Evolutionary conservation across 2,113 vertebrate genomes (phyloP), one percentile per base, ranked within the genome.

Genomic region (Loxodonta africana): DNA sequence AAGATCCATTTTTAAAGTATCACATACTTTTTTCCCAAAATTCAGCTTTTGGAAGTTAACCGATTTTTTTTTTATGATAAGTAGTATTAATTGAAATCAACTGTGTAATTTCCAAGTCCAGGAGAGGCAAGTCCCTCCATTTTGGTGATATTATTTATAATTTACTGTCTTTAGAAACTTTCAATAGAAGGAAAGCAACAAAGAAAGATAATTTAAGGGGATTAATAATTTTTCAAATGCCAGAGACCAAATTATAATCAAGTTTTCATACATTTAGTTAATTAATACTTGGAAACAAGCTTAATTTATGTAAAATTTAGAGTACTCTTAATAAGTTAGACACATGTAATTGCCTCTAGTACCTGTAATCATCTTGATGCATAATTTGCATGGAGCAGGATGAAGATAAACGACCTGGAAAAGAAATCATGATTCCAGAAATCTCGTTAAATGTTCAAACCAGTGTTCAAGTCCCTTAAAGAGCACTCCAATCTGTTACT

Each of bases 231-330:
- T 98, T 94, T 37, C 51, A 97, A 97, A 93, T 97, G 93, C 80
- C 83, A 93, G 91, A 96, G 83, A 91, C 76, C 80, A 96, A 93
- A 94, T 96, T 97, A 91, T 94, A 96, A 97, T 97, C 91, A 96
- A 96, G 51, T 95, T 97, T 98, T 98, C 81, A 96, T 96, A 94
- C 37, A 95, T 96, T 97, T 97, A 69, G 80, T 94, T 97, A 97
- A 98, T 97, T 97, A 97, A 96, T 57, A 78, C 83, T 91, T 91
- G 76, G 63, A 93, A 97, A 95, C 33, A 91, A 9, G 1, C 53
- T 96, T 95, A 96, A 98, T 96, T 97, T 98, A 96, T 88, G 51
- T 94, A 93, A 33, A 97, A 97, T 93, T 96, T 97, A 94, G 76
- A 98, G 77, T 46, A 80, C 46, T 84, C 37, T 93, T 96, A 94